Percentiles rank a stretch among this genome's conserved stretches.
Evolutionary conservation across 2,113 vertebrate genomes (phyloP).

Genomic region (Synchiropus splendidus): DNA sequence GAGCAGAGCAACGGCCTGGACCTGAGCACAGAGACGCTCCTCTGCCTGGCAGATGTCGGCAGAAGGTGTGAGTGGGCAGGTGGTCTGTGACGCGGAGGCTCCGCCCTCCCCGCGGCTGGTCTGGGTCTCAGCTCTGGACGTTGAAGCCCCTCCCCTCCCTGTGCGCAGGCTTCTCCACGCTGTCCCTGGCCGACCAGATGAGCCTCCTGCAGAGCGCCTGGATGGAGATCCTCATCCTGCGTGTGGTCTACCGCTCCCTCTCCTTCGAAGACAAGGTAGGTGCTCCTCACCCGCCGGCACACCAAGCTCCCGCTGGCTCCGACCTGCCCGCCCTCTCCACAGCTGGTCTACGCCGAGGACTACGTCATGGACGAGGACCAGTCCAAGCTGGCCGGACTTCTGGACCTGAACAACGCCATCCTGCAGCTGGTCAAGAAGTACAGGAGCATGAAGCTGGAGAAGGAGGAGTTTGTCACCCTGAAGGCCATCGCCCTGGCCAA

Average conservation of each 20-base stretch:
- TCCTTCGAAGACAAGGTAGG: constrained; percentile 89
- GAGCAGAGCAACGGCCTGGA: too few relatives aligned
- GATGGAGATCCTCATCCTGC: constrained; percentile 99
- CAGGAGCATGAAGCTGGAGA: constrained; percentile 96
- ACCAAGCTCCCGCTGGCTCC: too few relatives aligned
- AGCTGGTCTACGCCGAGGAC: constrained; percentile 96
- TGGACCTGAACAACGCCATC: constrained; percentile 97
- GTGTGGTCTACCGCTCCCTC: constrained; percentile 94
- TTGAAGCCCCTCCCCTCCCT: constrained; percentile 15
- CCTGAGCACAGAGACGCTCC: too few relatives aligned
- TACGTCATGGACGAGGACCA: constrained; percentile 99
- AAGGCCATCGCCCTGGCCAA: constrained; percentile 99
- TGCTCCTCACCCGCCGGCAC: not conserved
- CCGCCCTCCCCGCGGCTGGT: too few relatives aligned
- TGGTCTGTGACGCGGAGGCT: too few relatives aligned
- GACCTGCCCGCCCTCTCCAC: constrained; percentile 1
- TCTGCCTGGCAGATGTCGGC: too few relatives aligned
- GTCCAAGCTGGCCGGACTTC: constrained; percentile 92
- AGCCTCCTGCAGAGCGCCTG: constrained; percentile 98
- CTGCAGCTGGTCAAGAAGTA: constrained; percentile 98
- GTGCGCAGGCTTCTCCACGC: constrained; percentile 87
- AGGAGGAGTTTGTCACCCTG: constrained; percentile 97
- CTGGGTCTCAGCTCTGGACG: too few relatives aligned
- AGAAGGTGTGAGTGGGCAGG: too few relatives aligned
- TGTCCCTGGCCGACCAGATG: constrained; percentile 98